phyloP scores from a whole-genome alignment of 2,113 vertebrate genomes.

The Micronisus gabar region DNA sequence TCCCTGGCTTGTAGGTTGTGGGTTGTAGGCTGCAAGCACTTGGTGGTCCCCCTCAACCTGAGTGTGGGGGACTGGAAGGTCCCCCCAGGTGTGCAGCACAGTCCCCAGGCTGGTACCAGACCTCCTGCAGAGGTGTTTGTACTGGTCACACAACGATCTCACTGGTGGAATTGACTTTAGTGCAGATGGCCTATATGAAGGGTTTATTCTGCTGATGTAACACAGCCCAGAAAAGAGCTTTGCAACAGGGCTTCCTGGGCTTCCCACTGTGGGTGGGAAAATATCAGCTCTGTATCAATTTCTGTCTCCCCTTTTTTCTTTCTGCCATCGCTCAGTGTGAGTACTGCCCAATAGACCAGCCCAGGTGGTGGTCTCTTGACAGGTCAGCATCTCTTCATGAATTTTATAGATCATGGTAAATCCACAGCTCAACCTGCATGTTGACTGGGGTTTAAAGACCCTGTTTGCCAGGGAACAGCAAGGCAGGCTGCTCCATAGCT shows the following conservation, averaged over 20 bases:
- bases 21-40: neutral
- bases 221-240: neutral
- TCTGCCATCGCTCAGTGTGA: neutral
- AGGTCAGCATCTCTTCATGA: neutral
- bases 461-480: neutral
- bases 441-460: neutral
- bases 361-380: neutral
- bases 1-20: neutral
- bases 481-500: neutral
- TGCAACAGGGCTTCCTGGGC: neutral
- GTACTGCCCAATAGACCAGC: too few relatives aligned
- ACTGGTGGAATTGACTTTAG: neutral
- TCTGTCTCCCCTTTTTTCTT: neutral
- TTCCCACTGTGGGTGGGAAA: neutral
- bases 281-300: neutral
- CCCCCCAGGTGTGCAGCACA: accelerated
- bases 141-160: neutral
- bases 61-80: neutral
- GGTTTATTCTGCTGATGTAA: neutral
- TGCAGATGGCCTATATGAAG: neutral
- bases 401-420: neutral
- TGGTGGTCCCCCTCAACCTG: neutral
- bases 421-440: neutral
- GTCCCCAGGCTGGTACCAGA: neutral
- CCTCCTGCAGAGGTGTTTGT: neutral